These are phyloP conservation scores for Meteorus sp. DNA, from an alignment of 1,140 invertebrate genomes.

Conservation along the genomic window DNA sequence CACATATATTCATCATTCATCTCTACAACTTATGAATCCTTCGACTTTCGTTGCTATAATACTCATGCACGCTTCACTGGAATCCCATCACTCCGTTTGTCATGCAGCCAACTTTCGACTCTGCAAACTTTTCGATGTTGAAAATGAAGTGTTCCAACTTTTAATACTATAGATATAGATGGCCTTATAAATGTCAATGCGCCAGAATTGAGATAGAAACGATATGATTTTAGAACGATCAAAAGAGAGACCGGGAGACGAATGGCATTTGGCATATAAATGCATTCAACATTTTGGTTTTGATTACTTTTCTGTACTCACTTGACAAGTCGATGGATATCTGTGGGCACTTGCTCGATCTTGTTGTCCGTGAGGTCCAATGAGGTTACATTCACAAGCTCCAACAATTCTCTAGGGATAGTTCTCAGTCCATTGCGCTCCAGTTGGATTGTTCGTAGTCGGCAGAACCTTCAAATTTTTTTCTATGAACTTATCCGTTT, in stretches of 20 bases:
- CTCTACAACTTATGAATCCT: too few species aligned
- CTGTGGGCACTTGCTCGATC: conserved; percentile 64
- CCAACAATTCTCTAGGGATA: conserved; percentile 64
- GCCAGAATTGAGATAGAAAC: too few species aligned
- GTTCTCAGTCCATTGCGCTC: conserved; percentile 62
- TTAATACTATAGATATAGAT: conserved; percentile 11
- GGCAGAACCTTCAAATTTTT: conserved; percentile 58
- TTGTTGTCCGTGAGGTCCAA: conserved; percentile 74
- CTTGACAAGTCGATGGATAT: conserved; percentile 66
- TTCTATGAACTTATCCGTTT: conserved; percentile 9
- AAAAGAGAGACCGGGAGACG: too few species aligned
- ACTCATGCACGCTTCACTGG: too few species aligned
- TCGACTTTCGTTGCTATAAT: too few species aligned
- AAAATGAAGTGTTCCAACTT: conserved; percentile 26
- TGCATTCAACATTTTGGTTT: too few species aligned
- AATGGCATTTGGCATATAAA: too few species aligned
- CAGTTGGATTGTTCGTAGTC: conserved; percentile 63
- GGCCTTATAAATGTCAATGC: not conserved
- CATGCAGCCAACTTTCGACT: conserved; percentile 1
- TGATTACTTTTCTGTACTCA: conserved; percentile 62
- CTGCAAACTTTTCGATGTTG: conserved; percentile 18
- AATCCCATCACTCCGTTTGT: conserved; percentile 22
- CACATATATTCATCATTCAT: too few species aligned
- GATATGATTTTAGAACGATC: too few species aligned
- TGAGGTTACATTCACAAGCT: conserved; percentile 62